Base-by-base conservation (phyloP, 1,140 invertebrate genomes). In the Neodiprion virginianus region DNA sequence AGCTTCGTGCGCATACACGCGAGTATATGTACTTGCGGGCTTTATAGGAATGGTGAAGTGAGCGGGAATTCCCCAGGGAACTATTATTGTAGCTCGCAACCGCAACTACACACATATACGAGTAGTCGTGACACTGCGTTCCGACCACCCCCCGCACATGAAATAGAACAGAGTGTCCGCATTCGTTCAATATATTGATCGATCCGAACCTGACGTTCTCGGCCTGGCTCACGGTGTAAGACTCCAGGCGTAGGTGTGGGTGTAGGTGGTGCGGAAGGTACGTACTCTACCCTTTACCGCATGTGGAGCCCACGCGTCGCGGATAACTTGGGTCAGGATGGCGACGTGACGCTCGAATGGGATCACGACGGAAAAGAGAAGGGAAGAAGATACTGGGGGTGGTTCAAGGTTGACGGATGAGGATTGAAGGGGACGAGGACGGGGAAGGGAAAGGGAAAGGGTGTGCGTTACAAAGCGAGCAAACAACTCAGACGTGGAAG, bases 401-500 rank as follows among this genome's bases (percentile, higher is more conserved):
- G n/a, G 53, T 61, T 61, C 53, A 61, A 61, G 53, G 53, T 61
- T 61, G 53, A 61, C 53, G 53, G 53, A 61, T 61, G 11, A 8
- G 11, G 11, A 17, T 61, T 53, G 50, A 53, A 53, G 53, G n/a
- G 28, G 28, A 40, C 5, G 28, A 40, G 28, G 28, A 40, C 28
- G 28, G 28, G 28, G 5, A 8, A 61, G 8, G 53, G 53, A 8
- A 14, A 61, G 8, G 53, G 53, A 61, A 12, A 14, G 53, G 53
- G 53, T 12, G 53, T 61, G 53, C 53, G 53, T 61, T 61, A 61
- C 53, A 61, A 61, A 61, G 53, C 53, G 53, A 61, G 53, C 53
- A 61, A 61, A 61, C 53, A 61, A 61, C 53, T 7, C 28, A 40
- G 28, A 40, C 28, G 28, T 40, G 28, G 53, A 61, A 17, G 53